Conservation (phyloP, 2,113 vertebrate species). For the Morone saxatilis region DNA sequence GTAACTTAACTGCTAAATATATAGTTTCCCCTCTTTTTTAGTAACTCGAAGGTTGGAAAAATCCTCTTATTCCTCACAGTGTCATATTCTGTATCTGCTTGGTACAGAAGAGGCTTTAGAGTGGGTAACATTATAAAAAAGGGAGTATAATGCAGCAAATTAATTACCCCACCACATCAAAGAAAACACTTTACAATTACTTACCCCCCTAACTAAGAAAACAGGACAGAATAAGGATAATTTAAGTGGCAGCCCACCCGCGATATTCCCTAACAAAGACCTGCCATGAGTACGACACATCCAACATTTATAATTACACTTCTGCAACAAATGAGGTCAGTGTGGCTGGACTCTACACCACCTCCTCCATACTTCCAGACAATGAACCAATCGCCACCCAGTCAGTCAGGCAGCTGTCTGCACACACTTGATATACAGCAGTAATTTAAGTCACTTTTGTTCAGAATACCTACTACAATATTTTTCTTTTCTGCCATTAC, state of each 20-base stretch:
- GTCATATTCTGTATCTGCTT: constrained; percentile 2
- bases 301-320: constrained; percentile 60
- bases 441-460: constrained; percentile 14
- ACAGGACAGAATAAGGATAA: constrained; percentile 12
- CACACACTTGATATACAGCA: constrained; percentile 10
- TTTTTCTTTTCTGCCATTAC: constrained; percentile 16
- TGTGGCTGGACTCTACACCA: constrained; percentile 6
- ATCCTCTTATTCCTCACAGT: neutral
- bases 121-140: neutral
- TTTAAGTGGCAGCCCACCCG: constrained; percentile 13
- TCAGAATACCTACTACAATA: constrained; percentile 7
- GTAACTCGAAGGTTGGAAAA: neutral
- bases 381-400: constrained; percentile 30
- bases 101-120: neutral
- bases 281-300: constrained; percentile 49
- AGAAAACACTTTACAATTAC: constrained; percentile 31
- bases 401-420: constrained; percentile 33
- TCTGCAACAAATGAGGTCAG: constrained; percentile 56
- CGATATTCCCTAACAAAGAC: constrained; percentile 21
- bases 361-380: constrained; percentile 3
- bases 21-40: neutral
- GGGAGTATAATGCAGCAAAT: constrained; percentile 3
- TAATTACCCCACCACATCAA: constrained; percentile 2
- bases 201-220: neutral
- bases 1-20: neutral